Evolutionary conservation across 1,140 invertebrate species (phyloP).

Genomic region (Drosophila watanabei): DNA sequence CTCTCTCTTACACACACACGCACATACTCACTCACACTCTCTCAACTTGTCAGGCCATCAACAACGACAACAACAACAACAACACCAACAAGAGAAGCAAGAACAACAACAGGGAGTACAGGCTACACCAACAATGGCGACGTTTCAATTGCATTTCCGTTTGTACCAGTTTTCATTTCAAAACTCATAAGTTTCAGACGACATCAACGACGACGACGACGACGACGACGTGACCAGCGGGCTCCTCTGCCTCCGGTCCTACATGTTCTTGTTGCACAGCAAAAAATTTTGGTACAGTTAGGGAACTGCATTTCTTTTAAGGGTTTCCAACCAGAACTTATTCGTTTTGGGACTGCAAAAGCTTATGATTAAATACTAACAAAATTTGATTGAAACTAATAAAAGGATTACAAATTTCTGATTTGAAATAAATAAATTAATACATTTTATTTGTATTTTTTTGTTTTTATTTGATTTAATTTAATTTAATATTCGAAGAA

Average conservation of each 20-base stretch:
- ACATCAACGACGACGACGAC: slow-evolving; percentile 66
- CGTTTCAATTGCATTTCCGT: slow-evolving; percentile 84
- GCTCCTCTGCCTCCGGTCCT: slow-evolving; percentile 31
- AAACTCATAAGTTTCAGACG: slow-evolving; percentile 82
- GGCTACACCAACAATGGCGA: slow-evolving; percentile 70
- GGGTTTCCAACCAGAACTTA: too few relatives aligned
- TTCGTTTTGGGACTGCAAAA: neutral
- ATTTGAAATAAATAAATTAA: neutral
- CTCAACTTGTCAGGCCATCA: slow-evolving; percentile 52
- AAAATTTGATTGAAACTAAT: neutral
- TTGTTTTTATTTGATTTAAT: too few relatives aligned
- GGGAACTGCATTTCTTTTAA: fast-evolving
- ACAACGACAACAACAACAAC: slow-evolving; percentile 37
- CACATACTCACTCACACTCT: slow-evolving; percentile 37
- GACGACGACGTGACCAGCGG: slow-evolving; percentile 73
- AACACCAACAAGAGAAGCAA: slow-evolving; percentile 2
- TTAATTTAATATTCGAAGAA: neutral
- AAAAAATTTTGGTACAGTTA: neutral
- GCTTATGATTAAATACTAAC: neutral
- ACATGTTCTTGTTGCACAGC: slow-evolving; percentile 14
- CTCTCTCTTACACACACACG: slow-evolving; percentile 31
- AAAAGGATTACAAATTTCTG: neutral
- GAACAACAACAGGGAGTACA: slow-evolving; percentile 5
- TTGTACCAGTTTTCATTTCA: slow-evolving; percentile 84
- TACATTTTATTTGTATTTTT: neutral